phyloP scores from a whole-genome alignment of 2,113 vertebrate species.

The Mystacornis crossleyi region DNA sequence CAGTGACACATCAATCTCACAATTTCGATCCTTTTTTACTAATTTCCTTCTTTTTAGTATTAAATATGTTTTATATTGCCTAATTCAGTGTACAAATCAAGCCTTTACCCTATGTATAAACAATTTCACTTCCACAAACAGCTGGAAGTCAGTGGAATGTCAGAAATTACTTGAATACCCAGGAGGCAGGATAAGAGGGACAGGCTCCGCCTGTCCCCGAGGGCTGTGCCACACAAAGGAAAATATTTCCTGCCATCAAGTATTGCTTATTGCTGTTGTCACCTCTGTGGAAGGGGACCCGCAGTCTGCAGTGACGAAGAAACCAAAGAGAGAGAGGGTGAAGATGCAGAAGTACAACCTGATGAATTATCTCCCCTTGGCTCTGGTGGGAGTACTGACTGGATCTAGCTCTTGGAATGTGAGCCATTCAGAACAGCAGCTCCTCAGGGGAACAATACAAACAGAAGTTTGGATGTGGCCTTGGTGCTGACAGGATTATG shows the following conservation, averaged over 20 bases:
- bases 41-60: neutral
- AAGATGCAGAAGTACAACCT: neutral
- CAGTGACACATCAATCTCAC: neutral
- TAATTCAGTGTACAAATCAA: neutral
- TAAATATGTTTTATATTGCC: neutral
- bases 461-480: neutral
- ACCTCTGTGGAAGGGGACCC: neutral
- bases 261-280: neutral
- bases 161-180: neutral
- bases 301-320: neutral
- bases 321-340: neutral
- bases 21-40: neutral
- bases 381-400: neutral
- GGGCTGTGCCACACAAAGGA: neutral
- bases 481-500: neutral
- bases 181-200: neutral
- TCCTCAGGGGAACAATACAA: neutral
- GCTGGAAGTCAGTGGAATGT: neutral
- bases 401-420: neutral
- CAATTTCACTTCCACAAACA: neutral
- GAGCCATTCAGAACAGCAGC: neutral
- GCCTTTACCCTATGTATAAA: neutral
- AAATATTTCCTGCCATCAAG: neutral
- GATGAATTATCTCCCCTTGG: neutral
- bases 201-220: neutral